Conservation (phyloP, 2,113 vertebrate species). For the Dinomys branickii region DNA sequence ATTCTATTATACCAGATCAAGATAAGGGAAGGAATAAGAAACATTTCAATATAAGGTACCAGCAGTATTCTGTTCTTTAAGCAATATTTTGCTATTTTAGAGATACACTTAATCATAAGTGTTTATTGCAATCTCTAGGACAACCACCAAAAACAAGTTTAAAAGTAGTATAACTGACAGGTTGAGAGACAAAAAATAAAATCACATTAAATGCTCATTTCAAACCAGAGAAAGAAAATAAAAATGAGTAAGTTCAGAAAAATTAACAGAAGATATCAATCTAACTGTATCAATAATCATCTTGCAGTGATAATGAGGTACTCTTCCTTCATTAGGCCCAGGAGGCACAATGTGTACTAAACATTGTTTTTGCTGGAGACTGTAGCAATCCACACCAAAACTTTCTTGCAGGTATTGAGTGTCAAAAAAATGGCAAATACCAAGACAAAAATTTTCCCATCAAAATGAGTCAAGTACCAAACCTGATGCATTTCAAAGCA, state of each 20-base stretch:
- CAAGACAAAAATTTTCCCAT: neutral
- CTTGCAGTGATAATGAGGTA: neutral
- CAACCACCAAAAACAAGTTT: constrained; percentile 8
- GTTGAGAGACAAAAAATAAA: neutral
- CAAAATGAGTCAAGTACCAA: neutral
- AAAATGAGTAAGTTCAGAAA: neutral
- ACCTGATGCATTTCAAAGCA: neutral
- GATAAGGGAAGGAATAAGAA: neutral
- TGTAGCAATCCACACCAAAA: neutral
- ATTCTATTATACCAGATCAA: neutral
- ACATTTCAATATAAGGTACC: neutral
- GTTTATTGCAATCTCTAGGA: neutral
- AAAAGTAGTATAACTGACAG: constrained; percentile 7
- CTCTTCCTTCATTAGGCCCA: neutral
- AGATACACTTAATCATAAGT: neutral
- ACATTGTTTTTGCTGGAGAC: neutral
- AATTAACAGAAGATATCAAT: neutral
- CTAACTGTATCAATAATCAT: neutral
- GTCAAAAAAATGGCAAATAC: neutral
- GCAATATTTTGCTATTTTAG: neutral
- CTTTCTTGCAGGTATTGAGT: neutral
- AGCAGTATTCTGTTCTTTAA: neutral
- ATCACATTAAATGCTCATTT: neutral
- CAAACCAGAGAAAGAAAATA: constrained; percentile 10
- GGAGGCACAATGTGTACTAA: neutral